Evolutionary conservation across 2,797 vertebrate species (phyloP), one percentile per base, ranked within the genome.

Genomic region (Bradypodion ventrale): DNA sequence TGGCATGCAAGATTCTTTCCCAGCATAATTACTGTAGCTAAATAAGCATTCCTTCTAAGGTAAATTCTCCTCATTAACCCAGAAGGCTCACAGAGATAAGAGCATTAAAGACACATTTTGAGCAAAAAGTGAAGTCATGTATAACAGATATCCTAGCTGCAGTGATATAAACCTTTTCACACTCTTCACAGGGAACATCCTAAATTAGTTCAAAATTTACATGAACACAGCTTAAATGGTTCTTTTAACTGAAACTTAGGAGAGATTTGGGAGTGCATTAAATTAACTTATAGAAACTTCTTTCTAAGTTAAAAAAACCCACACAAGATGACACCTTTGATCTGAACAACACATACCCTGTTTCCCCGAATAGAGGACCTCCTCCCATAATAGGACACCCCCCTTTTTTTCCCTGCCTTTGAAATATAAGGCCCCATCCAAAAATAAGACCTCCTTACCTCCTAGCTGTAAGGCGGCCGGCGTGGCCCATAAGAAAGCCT

Each of bases 31-130:
- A 82, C 80, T 89, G 89, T 91, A 91, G 92, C 87, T 87, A 88
- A 91, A 82, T 90, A 93, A 92, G 86, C 91, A 90, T 49, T 75
- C 78, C 69, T 78, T 84, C 62, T 88, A 82, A 84, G 90, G 87
- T 75, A 49, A 76, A 37, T 16, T 83, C 88, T 83, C 82, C 79
- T 86, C 88, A 86, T 90, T 82, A 94, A 89, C 85, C 92, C 94
- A 95, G 95, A 95, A 96, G 94, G 95, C 89, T 72, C 68, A 83
- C 0, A 5, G 85, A 94, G 94, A 95, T 95, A 96, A 95, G 90
- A 91, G 91, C 86, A 92, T 95, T 94, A 95, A 90, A 85, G 75
- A 75, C 74, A 84, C 87, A 87, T 79, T 65, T 85, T 90, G 89
- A 93, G 82, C 65, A 92, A 87, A 92, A 88, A 75, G 4, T 35